Base-by-base conservation (phyloP, 2,888 invertebrate genomes). In the Harpalus rubripes region DNA sequence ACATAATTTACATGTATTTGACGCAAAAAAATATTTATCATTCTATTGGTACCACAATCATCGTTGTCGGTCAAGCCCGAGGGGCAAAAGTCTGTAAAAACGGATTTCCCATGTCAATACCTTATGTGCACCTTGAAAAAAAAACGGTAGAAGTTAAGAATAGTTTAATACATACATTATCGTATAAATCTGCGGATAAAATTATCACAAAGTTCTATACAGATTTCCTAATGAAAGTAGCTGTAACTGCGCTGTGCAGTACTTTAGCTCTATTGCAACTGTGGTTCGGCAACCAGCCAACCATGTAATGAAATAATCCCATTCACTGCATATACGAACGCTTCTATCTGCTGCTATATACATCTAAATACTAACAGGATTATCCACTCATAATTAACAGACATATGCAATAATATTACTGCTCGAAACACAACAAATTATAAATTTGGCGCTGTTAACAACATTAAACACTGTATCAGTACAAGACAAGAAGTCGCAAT, bases 241-340 rank as follows among this genome's bases (percentile, higher is more conserved):
- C 32, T 61, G 63, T 16, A 80, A 80, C 61, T 63, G 41, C 32
- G 15, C 16, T 16, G 61, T 10, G n/a, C 0, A 56, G 63, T 80
- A 80, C 63, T 39, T 80, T 32, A 12, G 80, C 63, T 59, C 15
- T 18, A 72, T 16, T 56, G 61, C 63, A 15, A 44, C 16, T 80
- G 80, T 39, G 80, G 80, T 80, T 61, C 80, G 15, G 18, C 16
- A 63, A 44, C 61, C 63, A 44, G 80, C 80, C 80, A 80, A 80
- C 41, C 80, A 63, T 80, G 80, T 80, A 80, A 80, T 80, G 61
- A 63, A 80, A 80, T 80, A 80, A 80, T 80, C 80, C 18, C 18
- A 56, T 56, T 56, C 76, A 26, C 18, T 80, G 80, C 41, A 63
- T 22, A 80, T 41, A 52, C 56, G 56, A 22, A 26, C 52, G n/a